phyloP scores from a whole-genome alignment of 2,888 invertebrate species.

The Nasonovia ribisnigri region DNA sequence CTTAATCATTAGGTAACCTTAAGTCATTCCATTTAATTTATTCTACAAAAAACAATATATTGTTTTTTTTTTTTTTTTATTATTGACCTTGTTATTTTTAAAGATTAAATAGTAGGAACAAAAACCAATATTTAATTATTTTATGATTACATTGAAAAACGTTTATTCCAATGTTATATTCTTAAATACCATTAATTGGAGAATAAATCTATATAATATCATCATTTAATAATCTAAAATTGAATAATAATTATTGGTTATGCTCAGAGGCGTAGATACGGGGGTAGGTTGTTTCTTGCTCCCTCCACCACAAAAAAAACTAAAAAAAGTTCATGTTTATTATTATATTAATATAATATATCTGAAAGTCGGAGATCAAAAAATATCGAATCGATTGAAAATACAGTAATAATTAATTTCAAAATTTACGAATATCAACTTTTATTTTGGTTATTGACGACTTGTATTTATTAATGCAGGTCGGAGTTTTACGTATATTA shows the following conservation, averaged over 20 bases:
- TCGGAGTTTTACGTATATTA: neutral
- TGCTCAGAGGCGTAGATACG: neutral
- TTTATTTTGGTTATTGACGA: neutral
- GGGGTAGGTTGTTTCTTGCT: neutral
- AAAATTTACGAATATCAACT: neutral
- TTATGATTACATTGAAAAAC: neutral
- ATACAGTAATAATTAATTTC: neutral
- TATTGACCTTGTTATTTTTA: neutral
- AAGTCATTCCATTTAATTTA: neutral
- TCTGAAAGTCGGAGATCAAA: neutral
- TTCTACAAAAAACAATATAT: neutral
- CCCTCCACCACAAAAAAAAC: neutral
- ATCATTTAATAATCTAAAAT: neutral
- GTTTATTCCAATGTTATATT: neutral
- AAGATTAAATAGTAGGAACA: neutral
- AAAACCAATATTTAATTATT: neutral
- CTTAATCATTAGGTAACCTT: conserved; percentile 6
- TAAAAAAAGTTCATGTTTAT: neutral
- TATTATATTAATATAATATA: neutral
- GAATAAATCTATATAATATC: neutral
- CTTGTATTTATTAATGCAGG: neutral
- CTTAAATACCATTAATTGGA: neutral
- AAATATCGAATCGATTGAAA: no score
- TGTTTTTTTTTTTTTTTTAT: neutral
- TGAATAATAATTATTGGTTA: neutral